Evolutionary conservation across 2,113 vertebrate species (phyloP), one percentile per base, ranked within the genome.

Genomic region (Caloenas nicobarica): DNA sequence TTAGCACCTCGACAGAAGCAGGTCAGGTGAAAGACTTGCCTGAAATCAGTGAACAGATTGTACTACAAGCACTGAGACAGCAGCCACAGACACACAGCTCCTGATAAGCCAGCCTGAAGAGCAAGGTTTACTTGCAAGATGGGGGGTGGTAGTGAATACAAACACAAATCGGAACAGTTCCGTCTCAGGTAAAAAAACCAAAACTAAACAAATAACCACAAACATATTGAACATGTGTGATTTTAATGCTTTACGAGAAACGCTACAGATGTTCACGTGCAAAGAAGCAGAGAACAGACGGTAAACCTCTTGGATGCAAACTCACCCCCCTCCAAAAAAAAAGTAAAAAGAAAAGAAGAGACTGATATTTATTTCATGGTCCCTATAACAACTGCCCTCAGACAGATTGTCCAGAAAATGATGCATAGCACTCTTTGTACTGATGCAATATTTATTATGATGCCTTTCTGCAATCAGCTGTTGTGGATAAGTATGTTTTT

Each of bases 71-170:
- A 48, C 33, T 56, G 33, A 87, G 77, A 95, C 81, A 87, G 57
- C 81, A 85, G n/a, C 36, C 44, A 66, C 56, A 81, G 87, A 81
- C 31, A 34, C 0, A n/a, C 28, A 71, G 44, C 36, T 93, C 34
- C 81, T 72, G 90, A 89, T 94, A 94, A 88, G 62, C 16, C 78
- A 95, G 42, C 10, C 48, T 78, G n/a, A 60, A 71, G 33, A 79
- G 36, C 8, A 81, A 48, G 6, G 4, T 53, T 71, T 29, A 26
- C 26, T 60, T 81, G 58, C 72, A 89, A 10, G 4, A 23, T 42
- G 16, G 28, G 2, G 25, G 4, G 16, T 36, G 40, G 70, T 33
- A 29, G 16, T 68, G 53, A 89, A 81, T 57, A 71, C 29, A 85
- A 94, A 93, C 26, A 34, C 6, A 21, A 72, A 65, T 9, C 21